A percentile compares a stretch with the other conserved stretches of the same genome.
phyloP scores from a whole-genome alignment of 2,888 invertebrate species.

The Cephus pygmeus region DNA sequence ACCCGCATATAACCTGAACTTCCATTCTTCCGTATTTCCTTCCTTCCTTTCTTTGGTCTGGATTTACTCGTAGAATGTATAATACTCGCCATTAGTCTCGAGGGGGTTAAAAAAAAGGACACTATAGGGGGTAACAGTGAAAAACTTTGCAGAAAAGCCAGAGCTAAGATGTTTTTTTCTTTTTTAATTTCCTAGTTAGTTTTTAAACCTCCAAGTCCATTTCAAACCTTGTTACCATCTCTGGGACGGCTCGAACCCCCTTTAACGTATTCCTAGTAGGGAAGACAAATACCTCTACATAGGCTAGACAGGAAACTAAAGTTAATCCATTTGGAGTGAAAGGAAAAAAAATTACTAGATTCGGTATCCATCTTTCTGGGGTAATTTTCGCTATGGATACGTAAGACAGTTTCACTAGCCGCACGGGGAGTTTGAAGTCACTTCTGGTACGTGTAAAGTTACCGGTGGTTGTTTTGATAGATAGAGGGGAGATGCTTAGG shows the following conservation, averaged over 20 bases:
- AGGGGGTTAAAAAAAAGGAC: background rate
- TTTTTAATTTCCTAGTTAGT: background rate
- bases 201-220: background rate
- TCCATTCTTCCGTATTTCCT: too few relatives aligned
- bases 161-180: too few relatives aligned
- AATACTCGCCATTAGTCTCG: background rate
- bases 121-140: too few relatives aligned
- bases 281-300: background rate
- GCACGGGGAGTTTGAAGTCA: background rate
- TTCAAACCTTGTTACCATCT: background rate
- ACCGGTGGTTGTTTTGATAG: background rate
- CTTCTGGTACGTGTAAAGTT: background rate
- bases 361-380: background rate
- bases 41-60: background rate
- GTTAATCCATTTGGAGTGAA: background rate
- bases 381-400: background rate
- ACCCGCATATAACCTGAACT: too few relatives aligned
- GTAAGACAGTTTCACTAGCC: background rate
- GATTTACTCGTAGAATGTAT: background rate
- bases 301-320: background rate
- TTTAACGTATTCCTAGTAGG: background rate
- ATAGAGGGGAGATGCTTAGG: background rate
- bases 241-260: background rate
- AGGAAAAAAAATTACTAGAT: background rate
- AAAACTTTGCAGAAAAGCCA: background rate